phyloP scores from a whole-genome alignment of 2,113 vertebrate species.

The Alectura lathami region DNA sequence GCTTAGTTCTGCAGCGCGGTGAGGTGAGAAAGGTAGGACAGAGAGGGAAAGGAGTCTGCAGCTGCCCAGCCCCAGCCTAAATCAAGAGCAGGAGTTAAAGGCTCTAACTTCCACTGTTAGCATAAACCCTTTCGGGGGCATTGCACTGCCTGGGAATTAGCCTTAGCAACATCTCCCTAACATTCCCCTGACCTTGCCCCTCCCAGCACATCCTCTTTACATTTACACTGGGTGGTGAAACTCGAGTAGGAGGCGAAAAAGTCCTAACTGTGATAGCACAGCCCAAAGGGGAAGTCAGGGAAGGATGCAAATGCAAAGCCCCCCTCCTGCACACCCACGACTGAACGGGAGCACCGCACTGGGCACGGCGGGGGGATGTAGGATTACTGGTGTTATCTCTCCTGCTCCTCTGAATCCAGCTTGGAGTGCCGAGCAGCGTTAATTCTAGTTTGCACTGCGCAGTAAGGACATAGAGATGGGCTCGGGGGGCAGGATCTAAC shows the following conservation, averaged over 20 bases:
- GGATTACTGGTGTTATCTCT: background rate
- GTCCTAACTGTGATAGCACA: background rate
- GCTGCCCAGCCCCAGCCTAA: background rate
- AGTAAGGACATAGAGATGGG: background rate
- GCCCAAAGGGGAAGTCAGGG: background rate
- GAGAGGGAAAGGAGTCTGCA: background rate
- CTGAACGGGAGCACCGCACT: background rate
- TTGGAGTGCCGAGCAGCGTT: background rate
- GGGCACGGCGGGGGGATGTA: background rate
- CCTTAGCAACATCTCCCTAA: background rate
- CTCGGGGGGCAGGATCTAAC: background rate
- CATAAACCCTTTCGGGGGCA: background rate
- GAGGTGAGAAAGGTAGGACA: background rate
- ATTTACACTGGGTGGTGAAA: background rate
- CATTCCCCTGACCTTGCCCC: conserved; percentile 16
- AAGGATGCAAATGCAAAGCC: background rate
- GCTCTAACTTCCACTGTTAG: conserved; percentile 9
- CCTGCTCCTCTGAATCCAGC: background rate
- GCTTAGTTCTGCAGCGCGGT: background rate
- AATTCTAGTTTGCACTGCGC: background rate
- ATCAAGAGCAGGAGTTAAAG: background rate
- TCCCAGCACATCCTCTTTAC: conserved; percentile 35
- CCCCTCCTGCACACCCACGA: background rate
- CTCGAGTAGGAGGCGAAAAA: background rate
- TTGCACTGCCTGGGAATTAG: background rate